Conservation (phyloP, 2,888 invertebrate genomes). For the Cancer borealis region DNA sequence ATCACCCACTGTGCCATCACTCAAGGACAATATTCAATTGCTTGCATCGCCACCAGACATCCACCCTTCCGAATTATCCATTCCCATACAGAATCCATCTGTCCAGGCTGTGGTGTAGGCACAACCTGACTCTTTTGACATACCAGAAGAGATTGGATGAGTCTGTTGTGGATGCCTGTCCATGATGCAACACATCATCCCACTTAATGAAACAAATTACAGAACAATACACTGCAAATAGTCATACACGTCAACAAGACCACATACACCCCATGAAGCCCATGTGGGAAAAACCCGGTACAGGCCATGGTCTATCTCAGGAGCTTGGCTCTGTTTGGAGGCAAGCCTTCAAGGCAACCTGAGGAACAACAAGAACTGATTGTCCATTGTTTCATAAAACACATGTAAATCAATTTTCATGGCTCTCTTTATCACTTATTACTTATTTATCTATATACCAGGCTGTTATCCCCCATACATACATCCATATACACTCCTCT, state of each 20-base stretch:
- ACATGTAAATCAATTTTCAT: too few species aligned
- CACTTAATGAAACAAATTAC: too few species aligned
- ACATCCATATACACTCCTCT: too few species aligned
- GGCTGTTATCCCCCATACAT: too few species aligned
- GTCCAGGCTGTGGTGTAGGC: constrained; percentile 2
- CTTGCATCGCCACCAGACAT: background rate
- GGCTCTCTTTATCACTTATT: too few species aligned
- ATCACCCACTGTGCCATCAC: background rate
- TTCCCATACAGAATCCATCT: background rate
- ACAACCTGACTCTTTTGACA: background rate
- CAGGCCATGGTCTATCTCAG: background rate
- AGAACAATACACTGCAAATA: background rate
- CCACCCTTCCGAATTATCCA: background rate
- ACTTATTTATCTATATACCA: too few species aligned
- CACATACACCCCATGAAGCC: background rate
- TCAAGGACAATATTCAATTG: constrained; percentile 3
- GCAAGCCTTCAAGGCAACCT: background rate
- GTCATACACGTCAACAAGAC: background rate
- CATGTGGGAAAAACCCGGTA: background rate
- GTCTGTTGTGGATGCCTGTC: background rate
- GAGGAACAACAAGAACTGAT: background rate
- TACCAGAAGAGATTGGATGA: constrained; percentile 2
- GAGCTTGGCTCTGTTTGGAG: background rate
- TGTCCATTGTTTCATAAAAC: too few species aligned
- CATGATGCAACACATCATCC: too few species aligned